A percentile compares a stretch with the other conserved stretches of the same genome.
Evolutionary conservation across 64 coral and sea anemone species (phyloP).

Genomic region (Montipora capricornis): DNA sequence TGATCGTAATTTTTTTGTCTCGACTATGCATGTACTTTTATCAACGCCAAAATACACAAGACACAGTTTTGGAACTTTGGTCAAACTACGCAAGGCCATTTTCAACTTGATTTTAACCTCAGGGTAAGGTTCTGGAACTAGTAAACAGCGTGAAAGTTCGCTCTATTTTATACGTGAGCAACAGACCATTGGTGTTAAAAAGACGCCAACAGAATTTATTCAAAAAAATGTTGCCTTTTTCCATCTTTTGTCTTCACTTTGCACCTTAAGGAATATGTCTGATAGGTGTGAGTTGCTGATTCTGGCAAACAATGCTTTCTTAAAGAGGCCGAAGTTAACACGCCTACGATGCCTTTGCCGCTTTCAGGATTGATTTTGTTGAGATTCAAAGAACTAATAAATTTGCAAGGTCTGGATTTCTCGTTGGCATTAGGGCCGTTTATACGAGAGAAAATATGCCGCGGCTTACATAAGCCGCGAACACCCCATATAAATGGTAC

Average conservation of each 20-base stretch:
- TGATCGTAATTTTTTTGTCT: conserved; percentile 45
- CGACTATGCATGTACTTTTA: conserved; percentile 47
- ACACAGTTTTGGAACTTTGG: conserved; percentile 50
- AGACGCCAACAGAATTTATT: too few species aligned
- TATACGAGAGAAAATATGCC: too few species aligned
- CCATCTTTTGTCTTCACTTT: neutral
- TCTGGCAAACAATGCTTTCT: too few species aligned
- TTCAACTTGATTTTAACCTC: neutral
- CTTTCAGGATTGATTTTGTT: too few species aligned
- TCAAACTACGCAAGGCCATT: conserved; percentile 15
- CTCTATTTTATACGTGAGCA: neutral
- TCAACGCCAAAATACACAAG: conserved; percentile 48
- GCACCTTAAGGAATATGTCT: neutral
- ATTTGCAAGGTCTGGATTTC: too few species aligned
- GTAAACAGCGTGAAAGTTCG: neutral
- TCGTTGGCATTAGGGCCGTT: too few species aligned
- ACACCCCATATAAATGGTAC: too few species aligned
- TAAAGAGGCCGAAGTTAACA: too few species aligned
- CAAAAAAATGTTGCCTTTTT: neutral
- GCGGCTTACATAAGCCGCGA: too few species aligned
- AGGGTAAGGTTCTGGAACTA: neutral
- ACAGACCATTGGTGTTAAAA: neutral
- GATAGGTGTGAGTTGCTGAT: neutral
- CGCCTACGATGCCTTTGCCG: too few species aligned
- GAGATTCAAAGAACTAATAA: too few species aligned